phyloP scores from a whole-genome alignment of 2,113 vertebrate species.

The Mus spicilegus region DNA sequence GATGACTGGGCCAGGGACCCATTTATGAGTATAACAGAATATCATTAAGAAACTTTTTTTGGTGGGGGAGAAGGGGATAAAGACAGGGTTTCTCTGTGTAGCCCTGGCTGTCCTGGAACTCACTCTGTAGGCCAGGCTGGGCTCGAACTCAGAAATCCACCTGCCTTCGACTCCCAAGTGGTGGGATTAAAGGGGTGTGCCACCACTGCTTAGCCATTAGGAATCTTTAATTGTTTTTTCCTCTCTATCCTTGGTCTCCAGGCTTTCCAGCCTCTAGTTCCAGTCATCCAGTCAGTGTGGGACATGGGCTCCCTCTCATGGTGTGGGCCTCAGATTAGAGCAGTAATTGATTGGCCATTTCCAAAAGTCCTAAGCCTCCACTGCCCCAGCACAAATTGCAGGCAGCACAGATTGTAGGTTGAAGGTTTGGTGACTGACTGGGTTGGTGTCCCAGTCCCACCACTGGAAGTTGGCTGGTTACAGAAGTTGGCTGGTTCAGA shows the following conservation, averaged over 20 bases:
- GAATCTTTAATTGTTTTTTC: not conserved
- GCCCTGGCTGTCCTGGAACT: no score
- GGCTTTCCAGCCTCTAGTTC: not conserved
- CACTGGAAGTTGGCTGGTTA: not conserved
- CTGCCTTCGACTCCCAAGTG: no score
- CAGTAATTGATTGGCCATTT: not conserved
- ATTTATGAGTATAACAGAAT: not conserved
- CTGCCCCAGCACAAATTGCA: not conserved
- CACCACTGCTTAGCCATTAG: no score
- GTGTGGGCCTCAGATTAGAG: not conserved
- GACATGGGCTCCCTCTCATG: not conserved
- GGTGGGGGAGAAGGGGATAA: no score
- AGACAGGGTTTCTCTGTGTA: no score
- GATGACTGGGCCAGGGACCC: not conserved
- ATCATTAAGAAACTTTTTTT: not conserved
- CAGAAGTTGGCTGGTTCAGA: not conserved
- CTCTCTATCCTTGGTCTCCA: not conserved
- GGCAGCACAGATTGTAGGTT: not conserved
- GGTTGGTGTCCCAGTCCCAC: not conserved
- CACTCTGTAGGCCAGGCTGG: no score
- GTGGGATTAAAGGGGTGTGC: no score
- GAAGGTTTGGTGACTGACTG: not conserved
- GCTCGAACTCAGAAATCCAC: no score
- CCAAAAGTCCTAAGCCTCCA: not conserved
- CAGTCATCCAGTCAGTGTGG: not conserved